phyloP scores from a whole-genome alignment of 2,113 vertebrate genomes.

The Anhinga rufa region DNA sequence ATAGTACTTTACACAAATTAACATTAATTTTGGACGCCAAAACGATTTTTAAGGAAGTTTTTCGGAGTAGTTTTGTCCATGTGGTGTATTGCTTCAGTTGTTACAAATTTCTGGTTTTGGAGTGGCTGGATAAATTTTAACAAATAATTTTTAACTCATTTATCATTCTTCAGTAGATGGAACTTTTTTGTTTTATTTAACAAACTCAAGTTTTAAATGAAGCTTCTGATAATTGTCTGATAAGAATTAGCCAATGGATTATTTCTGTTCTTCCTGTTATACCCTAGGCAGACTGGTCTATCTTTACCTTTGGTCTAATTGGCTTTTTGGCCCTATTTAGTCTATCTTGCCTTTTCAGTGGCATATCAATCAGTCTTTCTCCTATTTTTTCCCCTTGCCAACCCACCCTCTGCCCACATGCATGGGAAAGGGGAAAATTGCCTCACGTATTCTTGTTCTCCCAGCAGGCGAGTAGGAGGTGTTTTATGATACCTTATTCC shows the following conservation, averaged over 20 bases:
- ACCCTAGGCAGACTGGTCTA: neutral
- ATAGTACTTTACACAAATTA: neutral
- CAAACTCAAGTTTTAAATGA: neutral
- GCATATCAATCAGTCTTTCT: neutral
- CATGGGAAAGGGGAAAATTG: conserved; percentile 12
- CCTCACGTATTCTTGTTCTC: conserved; percentile 12
- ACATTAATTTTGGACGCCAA: neutral
- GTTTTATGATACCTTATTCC: conserved; percentile 47
- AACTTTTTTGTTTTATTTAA: neutral
- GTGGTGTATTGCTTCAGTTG: neutral
- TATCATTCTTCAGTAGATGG: neutral
- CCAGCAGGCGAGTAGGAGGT: conserved; percentile 46
- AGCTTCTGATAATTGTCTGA: neutral
- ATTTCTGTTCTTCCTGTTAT: neutral
- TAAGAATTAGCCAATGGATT: neutral
- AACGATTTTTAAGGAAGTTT: neutral
- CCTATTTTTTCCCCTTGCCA: conserved; percentile 10
- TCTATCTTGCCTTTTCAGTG: conserved; percentile 21
- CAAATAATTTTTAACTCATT: neutral
- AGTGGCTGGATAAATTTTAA: neutral
- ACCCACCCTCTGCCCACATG: conserved; percentile 20
- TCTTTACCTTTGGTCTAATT: neutral
- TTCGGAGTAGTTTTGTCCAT: neutral
- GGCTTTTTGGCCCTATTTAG: neutral
- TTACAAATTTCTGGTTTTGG: neutral